These are phyloP conservation scores for Halcyon smyrnensis DNA, from an alignment of 2,797 vertebrate species.

Conservation along the genomic window DNA sequence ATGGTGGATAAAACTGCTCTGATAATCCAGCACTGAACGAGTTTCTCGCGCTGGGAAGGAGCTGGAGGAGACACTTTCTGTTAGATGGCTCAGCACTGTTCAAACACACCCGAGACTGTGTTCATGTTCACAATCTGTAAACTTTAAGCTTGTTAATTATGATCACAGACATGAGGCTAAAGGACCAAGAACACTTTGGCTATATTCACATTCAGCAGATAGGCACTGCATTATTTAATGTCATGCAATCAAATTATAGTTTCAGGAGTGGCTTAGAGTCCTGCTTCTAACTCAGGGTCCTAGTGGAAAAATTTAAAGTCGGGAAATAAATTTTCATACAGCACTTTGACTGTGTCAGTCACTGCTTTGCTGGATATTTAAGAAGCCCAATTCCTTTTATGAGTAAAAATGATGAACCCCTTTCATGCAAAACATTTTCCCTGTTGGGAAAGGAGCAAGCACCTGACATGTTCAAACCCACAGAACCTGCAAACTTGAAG, in stretches of 20 bases:
- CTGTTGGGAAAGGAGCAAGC: background rate
- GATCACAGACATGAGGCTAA: background rate
- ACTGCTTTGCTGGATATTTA: background rate
- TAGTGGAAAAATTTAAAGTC: background rate
- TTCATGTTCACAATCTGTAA: background rate
- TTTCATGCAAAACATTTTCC: background rate
- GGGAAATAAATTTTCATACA: background rate
- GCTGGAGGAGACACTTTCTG: background rate
- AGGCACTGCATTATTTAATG: background rate
- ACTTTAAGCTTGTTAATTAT: background rate
- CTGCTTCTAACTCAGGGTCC: background rate
- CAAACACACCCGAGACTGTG: background rate
- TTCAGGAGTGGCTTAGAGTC: background rate
- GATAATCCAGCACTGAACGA: background rate
- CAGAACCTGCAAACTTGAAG: background rate
- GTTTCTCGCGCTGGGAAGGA: background rate
- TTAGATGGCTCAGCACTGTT: background rate
- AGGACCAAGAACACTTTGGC: background rate
- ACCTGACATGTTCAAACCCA: fast-evolving
- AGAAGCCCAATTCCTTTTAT: background rate
- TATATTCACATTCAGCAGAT: background rate
- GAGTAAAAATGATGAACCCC: background rate
- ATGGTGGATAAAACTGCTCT: background rate
- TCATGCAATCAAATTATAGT: background rate
- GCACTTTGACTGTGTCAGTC: background rate